phyloP scores from a whole-genome alignment of 2,113 vertebrate genomes.

The Platichthys stellatus region DNA sequence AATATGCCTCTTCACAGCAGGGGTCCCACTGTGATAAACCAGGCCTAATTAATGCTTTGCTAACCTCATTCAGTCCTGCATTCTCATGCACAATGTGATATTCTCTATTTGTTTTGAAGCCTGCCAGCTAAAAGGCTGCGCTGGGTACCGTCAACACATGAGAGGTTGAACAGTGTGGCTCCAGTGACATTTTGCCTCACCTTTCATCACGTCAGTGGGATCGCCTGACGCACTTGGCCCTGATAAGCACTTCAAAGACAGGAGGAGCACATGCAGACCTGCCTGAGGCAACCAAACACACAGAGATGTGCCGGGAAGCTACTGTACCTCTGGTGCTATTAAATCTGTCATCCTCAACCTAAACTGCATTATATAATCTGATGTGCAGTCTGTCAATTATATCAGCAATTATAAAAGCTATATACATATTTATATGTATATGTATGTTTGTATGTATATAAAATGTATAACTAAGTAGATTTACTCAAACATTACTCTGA shows the following conservation, averaged over 20 bases:
- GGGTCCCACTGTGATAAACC: not conserved
- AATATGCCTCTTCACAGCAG: not conserved
- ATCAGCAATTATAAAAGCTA: not conserved
- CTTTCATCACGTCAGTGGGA: slow-evolving; percentile 43
- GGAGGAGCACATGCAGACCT: not conserved
- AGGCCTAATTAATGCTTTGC: not conserved
- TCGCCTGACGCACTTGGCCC: slow-evolving; percentile 27
- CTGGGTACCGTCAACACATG: not conserved
- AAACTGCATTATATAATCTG: not conserved
- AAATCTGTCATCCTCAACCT: not conserved
- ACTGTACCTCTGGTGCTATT: not conserved
- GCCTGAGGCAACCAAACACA: not conserved
- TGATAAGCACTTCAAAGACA: slow-evolving; percentile 47
- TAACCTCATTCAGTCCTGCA: not conserved
- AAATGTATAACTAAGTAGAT: too few species aligned
- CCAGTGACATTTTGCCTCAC: slow-evolving; percentile 62
- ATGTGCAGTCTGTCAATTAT: not conserved
- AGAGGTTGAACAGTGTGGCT: slow-evolving; percentile 34
- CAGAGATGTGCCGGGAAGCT: not conserved
- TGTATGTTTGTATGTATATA: too few species aligned
- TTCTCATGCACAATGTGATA: not conserved
- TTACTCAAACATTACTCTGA: too few species aligned
- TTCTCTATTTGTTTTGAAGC: slow-evolving; percentile 10
- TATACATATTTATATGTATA: too few species aligned
- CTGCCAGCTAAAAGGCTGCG: not conserved